These are phyloP conservation scores for Hippocampus zosterae DNA, from an alignment of 2,113 vertebrate genomes.

Conservation along the genomic window DNA sequence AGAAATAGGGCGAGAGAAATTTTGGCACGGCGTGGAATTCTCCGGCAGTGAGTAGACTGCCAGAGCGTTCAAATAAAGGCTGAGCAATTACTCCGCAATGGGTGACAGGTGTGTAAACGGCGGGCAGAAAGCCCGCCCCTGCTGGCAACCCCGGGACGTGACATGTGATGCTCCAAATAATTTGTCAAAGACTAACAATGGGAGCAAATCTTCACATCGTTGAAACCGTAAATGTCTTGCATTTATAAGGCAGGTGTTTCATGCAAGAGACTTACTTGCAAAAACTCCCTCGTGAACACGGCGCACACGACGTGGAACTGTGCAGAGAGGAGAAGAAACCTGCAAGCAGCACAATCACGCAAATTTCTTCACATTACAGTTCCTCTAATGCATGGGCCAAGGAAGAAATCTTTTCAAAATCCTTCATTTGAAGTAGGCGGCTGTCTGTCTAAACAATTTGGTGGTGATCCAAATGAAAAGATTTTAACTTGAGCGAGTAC, in stretches of 20 bases:
- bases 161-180: constrained; percentile 52
- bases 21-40: too few relatives aligned
- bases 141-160: too few relatives aligned
- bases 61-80: too few relatives aligned
- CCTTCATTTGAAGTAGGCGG: background rate
- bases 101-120: too few relatives aligned
- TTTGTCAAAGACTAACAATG: constrained; percentile 21
- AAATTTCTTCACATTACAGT: background rate
- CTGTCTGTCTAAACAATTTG: too few relatives aligned
- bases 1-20: too few relatives aligned
- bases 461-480: too few relatives aligned
- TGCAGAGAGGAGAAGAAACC: constrained; percentile 73
- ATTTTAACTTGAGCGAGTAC: too few relatives aligned
- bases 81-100: too few relatives aligned
- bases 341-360: constrained; percentile 42
- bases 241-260: background rate
- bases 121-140: too few relatives aligned
- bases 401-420: background rate
- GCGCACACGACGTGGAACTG: constrained; percentile 71
- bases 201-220: constrained; percentile 10
- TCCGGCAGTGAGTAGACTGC: too few relatives aligned
- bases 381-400: background rate
- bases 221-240: background rate
- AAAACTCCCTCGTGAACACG: constrained; percentile 74
- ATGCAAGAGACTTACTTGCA: constrained; percentile 78